Evolutionary conservation across 53 echinoderm and acorn worm genomes (phyloP).

Genomic region (Paracentrotus lividus): DNA sequence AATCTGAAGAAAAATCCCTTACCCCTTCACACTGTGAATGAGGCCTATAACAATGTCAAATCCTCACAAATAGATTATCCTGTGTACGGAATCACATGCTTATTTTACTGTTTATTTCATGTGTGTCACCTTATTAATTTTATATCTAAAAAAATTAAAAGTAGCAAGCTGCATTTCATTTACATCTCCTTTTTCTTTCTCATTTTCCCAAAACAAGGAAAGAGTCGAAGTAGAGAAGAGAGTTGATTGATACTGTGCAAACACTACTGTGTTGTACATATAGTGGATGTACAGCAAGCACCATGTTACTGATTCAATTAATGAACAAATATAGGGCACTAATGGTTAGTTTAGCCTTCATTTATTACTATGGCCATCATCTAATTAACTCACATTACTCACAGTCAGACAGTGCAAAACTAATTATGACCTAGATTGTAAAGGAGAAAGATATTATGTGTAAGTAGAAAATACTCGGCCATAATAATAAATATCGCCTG

Average conservation of each 20-base stretch:
- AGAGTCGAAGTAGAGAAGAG: not conserved
- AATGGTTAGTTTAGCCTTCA: slow-evolving; percentile 53
- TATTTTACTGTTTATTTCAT: too few species aligned
- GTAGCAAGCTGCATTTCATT: slow-evolving; percentile 32
- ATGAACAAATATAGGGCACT: slow-evolving; percentile 26
- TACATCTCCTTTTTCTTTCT: not conserved
- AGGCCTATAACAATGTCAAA: too few species aligned
- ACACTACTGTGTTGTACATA: not conserved
- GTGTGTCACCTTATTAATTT: too few species aligned
- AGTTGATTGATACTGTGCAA: slow-evolving; percentile 38
- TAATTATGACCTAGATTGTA: not conserved
- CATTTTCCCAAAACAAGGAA: not conserved
- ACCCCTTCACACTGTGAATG: too few species aligned
- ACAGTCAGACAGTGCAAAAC: slow-evolving; percentile 21
- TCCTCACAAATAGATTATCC: too few species aligned
- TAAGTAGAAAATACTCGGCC: too few species aligned
- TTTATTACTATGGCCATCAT: slow-evolving; percentile 21
- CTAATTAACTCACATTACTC: slow-evolving; percentile 49
- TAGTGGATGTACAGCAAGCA: not conserved
- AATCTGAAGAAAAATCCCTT: too few species aligned
- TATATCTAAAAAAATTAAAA: too few species aligned
- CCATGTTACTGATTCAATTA: slow-evolving; percentile 44
- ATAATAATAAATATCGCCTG: too few species aligned
- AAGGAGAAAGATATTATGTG: not conserved
- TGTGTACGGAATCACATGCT: too few species aligned